A percentile compares a stretch with the other conserved stretches of the same genome.
These are phyloP conservation scores for Drosophila ercepeae DNA, from an alignment of 1,140 invertebrate genomes.

Conservation along the genomic window DNA sequence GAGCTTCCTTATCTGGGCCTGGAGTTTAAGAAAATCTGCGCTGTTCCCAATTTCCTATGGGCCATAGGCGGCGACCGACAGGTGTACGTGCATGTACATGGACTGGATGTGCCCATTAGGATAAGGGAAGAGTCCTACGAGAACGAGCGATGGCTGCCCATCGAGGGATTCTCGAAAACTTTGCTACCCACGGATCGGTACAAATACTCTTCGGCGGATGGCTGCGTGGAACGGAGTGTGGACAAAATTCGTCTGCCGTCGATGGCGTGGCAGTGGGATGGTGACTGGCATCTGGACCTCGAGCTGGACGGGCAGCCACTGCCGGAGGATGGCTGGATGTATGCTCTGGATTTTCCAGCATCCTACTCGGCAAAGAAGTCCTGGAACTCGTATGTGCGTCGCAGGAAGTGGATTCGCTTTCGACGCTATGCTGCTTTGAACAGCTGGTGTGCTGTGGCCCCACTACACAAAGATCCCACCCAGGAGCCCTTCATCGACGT, in stretches of 20 bases:
- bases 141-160: constrained; percentile 96
- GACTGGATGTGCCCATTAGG: constrained; percentile 94
- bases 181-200: constrained; percentile 94
- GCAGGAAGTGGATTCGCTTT: constrained; percentile 93
- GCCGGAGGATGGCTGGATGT: constrained; percentile 96
- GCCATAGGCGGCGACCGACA: constrained; percentile 96
- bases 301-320: constrained; percentile 94
- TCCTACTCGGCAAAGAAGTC: constrained; percentile 92
- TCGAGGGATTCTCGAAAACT: constrained; percentile 92
- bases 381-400: constrained; percentile 95
- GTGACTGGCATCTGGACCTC: constrained; percentile 95
- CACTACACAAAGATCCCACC: constrained; percentile 93
- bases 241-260: constrained; percentile 93
- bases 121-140: constrained; percentile 96
- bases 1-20: constrained; percentile 93
- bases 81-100: constrained; percentile 95
- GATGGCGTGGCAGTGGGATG: constrained; percentile 97
- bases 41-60: constrained; percentile 93
- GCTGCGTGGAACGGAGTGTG: constrained; percentile 89
- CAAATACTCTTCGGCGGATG: constrained; percentile 93
- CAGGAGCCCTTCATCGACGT: constrained; percentile 90
- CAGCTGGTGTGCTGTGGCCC: constrained; percentile 95
- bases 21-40: constrained; percentile 94
- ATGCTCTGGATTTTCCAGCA: constrained; percentile 95
- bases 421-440: constrained; percentile 94